These are phyloP conservation scores for Sula dactylatra DNA, from an alignment of 2,113 vertebrate species.

Conservation along the genomic window DNA sequence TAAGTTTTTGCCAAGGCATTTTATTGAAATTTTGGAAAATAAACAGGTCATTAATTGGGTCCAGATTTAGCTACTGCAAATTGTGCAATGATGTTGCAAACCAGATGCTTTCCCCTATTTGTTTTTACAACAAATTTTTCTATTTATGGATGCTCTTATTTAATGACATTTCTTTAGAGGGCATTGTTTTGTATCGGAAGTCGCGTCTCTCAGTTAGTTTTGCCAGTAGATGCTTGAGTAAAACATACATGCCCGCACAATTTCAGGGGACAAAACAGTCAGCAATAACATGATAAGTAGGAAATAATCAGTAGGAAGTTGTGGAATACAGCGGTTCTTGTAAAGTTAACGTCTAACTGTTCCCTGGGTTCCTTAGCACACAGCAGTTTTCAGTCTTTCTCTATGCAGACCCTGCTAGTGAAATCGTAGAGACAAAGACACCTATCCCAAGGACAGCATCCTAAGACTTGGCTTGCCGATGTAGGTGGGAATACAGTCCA, in stretches of 20 bases:
- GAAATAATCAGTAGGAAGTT: neutral
- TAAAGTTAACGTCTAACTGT: neutral
- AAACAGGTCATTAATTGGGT: constrained; percentile 41
- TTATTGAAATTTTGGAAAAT: constrained; percentile 54
- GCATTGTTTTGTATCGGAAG: neutral
- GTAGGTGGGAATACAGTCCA: neutral
- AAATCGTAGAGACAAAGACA: neutral
- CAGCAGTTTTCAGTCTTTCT: neutral
- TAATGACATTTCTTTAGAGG: neutral
- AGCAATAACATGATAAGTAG: neutral
- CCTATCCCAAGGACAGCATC: neutral
- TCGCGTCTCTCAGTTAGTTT: neutral
- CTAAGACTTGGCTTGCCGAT: neutral
- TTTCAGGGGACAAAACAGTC: neutral
- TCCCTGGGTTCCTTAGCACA: neutral
- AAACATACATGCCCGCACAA: neutral
- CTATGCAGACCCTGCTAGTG: neutral
- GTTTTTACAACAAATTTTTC: constrained; percentile 1
- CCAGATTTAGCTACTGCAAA: constrained; percentile 51
- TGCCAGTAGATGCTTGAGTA: neutral
- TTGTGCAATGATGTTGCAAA: constrained; percentile 22
- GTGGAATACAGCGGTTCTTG: neutral
- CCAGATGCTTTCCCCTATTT: constrained; percentile 39
- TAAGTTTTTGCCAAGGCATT: constrained; percentile 45
- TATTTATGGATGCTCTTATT: constrained; percentile 23